Percentiles rank a stretch among this genome's conserved stretches.
These are phyloP conservation scores for Amphipoea oculea DNA, from an alignment of 2,888 invertebrate genomes.

Conservation along the genomic window DNA sequence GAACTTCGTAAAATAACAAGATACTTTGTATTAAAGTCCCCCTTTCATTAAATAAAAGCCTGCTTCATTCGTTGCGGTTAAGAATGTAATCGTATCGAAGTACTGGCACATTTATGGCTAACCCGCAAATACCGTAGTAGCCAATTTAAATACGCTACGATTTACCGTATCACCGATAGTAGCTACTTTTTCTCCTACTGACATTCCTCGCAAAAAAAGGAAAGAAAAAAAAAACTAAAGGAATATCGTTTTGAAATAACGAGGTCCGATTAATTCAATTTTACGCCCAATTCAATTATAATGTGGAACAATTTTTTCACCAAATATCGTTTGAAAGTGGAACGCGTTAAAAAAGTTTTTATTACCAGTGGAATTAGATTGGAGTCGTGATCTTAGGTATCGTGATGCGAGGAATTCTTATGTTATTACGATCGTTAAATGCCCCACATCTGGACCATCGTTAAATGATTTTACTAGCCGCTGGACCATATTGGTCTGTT, in stretches of 20 bases:
- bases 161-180: slow-evolving; percentile 62
- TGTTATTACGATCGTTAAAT: slow-evolving; percentile 64
- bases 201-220: slow-evolving; percentile 8
- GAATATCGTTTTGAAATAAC: slow-evolving; percentile 43
- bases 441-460: slow-evolving; percentile 61
- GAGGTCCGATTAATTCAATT: slow-evolving; percentile 70
- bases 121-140: slow-evolving; percentile 58
- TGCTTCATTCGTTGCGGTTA: slow-evolving; percentile 54
- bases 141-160: slow-evolving; percentile 59
- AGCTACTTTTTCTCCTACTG: slow-evolving; percentile 33
- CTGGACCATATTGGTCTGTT: slow-evolving; percentile 50
- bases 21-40: slow-evolving; percentile 22
- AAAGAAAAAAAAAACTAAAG: slow-evolving; percentile 14
- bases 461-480: slow-evolving; percentile 64
- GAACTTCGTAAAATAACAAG: slow-evolving; percentile 24
- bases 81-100: slow-evolving; percentile 59
- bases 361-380: slow-evolving; percentile 67
- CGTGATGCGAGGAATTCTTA: slow-evolving; percentile 65
- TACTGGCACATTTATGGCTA: slow-evolving; percentile 48
- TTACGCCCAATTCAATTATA: slow-evolving; percentile 76
- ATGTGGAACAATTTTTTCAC: slow-evolving; percentile 68
- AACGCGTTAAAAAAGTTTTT: slow-evolving; percentile 66
- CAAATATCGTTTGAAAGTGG: slow-evolving; percentile 68
- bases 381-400: slow-evolving; percentile 66
- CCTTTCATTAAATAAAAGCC: slow-evolving; percentile 48